Evolutionary conservation across 2,113 vertebrate genomes (phyloP), one percentile per base, ranked within the genome.

Genomic region (Tringa solitaria): DNA sequence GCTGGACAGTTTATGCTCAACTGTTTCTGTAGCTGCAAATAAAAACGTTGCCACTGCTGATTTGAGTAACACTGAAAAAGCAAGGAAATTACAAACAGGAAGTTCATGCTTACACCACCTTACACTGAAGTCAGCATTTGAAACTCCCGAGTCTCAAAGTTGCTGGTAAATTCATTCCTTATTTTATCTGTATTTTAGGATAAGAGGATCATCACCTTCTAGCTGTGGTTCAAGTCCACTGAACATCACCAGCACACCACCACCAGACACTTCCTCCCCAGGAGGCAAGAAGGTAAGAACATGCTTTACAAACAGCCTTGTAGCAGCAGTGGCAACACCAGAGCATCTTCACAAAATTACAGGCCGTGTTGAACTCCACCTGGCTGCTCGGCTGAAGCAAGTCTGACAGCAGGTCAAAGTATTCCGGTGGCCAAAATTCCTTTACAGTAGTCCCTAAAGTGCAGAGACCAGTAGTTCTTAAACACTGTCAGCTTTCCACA

Each of bases 221-320:
- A 99, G 99, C 98, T 99, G 99, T 70, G 99, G 99, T 80, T 99
- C 99, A 24, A 99, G 99, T 94, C 99, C 99, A 5, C 91, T 99
- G 91, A 99, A 99, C 96, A 99, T 99, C 96, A 99, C 99, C 97
- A 99, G 99, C 98, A 99, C 99, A 1, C 99, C 99, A 37, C 99
- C 99, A 3, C 99, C 99, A 0, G 99, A 99, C 95, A 98, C 99
- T 24, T 99, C 99, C 91, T 99, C 99, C 9, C 99, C 99, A 2
- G 99, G 99, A 94, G 99, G 98, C 91, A 99, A 99, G 97, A 99
- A 99, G 99, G 99, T 99, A 65, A 95, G 90, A 69, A 50, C 4
- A 2, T 43, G 28, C 37, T 60, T 43, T 54, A 8, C 48, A 37
- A 10, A 12, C 17, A 23, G 48, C 2, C 46, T 27, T 7, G 30